These are phyloP conservation scores for Triplophysa yarkandensis DNA, from an alignment of 2,797 vertebrate genomes.

Conservation along the genomic window DNA sequence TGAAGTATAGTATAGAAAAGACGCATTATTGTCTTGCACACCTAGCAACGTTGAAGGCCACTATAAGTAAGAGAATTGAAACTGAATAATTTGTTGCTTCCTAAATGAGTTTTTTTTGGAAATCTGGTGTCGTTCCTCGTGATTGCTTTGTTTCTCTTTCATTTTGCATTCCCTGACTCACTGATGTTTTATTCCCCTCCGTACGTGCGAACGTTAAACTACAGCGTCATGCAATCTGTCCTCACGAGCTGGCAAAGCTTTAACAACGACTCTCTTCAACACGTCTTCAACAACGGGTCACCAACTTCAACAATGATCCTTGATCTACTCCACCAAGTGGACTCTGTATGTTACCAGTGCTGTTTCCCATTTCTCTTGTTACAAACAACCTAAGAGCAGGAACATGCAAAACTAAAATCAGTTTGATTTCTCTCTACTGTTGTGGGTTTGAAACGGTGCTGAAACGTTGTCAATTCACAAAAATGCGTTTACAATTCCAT, in stretches of 20 bases:
- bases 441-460: constrained; percentile 59
- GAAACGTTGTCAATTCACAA: constrained; percentile 48
- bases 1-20: constrained; percentile 46
- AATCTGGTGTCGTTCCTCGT: constrained; percentile 8
- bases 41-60: constrained; percentile 37
- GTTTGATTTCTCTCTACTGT: constrained; percentile 50
- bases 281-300: constrained; percentile 43
- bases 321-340: constrained; percentile 39
- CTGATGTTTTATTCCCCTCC: constrained; percentile 32
- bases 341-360: constrained; percentile 56
- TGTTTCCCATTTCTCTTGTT: constrained; percentile 53
- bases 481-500: constrained; percentile 64
- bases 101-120: constrained; percentile 27
- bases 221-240: constrained; percentile 54
- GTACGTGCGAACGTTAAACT: constrained; percentile 47
- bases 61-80: constrained; percentile 38
- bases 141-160: constrained; percentile 19
- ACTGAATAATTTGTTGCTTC: constrained; percentile 33
- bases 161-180: constrained; percentile 35
- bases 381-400: constrained; percentile 52
- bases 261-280: constrained; percentile 44
- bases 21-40: constrained; percentile 34
- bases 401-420: constrained; percentile 45
- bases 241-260: constrained; percentile 53
- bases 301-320: constrained; percentile 23